phyloP scores from a whole-genome alignment of 2,797 vertebrate species.

The Bradypodion ventrale region DNA sequence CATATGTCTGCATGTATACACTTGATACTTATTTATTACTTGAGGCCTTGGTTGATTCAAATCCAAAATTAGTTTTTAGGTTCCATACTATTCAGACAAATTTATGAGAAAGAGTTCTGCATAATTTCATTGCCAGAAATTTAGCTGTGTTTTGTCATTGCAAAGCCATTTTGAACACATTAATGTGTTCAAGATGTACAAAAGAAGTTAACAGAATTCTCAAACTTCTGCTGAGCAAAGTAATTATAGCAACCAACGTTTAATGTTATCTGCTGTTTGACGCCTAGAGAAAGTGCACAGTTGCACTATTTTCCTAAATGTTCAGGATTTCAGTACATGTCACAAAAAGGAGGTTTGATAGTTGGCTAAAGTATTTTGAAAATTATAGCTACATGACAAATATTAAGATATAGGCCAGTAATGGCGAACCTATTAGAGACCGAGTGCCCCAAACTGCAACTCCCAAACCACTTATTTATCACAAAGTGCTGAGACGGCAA shows the following conservation, averaged over 20 bases:
- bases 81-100: too few relatives aligned
- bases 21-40: not conserved
- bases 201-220: rapidly evolving
- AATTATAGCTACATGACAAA: not conserved
- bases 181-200: not conserved
- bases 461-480: too few relatives aligned
- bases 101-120: too few relatives aligned
- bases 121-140: not conserved
- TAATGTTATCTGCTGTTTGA: not conserved
- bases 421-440: too few relatives aligned
- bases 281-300: not conserved
- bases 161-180: too few relatives aligned
- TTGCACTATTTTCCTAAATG: not conserved
- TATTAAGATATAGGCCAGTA: too few relatives aligned
- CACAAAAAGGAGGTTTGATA: not conserved
- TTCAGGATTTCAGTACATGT: not conserved
- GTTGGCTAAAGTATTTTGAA: not conserved
- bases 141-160: too few relatives aligned
- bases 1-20: not conserved
- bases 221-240: not conserved
- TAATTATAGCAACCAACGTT: not conserved
- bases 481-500: too few relatives aligned
- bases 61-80: too few relatives aligned
- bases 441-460: too few relatives aligned
- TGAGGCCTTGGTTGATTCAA: not conserved